Percentiles rank a stretch among this genome's conserved stretches.
Evolutionary conservation across 2,888 invertebrate species (phyloP).

Genomic region (Tetrapedia diversipes): DNA sequence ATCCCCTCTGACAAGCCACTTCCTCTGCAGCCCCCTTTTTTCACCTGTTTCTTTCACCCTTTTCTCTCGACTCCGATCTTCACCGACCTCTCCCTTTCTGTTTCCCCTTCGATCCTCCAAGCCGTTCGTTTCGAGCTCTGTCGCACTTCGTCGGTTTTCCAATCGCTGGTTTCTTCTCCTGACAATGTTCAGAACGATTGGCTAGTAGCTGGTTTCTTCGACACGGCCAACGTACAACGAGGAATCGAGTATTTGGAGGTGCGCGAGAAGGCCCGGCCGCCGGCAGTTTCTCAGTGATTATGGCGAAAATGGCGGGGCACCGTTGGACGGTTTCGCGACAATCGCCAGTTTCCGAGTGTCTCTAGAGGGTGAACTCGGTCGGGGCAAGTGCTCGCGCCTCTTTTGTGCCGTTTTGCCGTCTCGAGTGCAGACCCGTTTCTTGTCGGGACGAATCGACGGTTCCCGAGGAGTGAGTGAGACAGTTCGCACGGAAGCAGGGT

Average conservation of each 20-base stretch:
- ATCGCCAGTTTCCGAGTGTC: conserved; percentile 17
- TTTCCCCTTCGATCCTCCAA: too few species aligned
- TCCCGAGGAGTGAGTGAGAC: conserved; percentile 38
- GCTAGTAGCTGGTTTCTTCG: conserved; percentile 3
- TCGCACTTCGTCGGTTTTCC: conserved; percentile 1
- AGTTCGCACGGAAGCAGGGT: conserved; percentile 14
- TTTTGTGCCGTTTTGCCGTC: conserved; percentile 22
- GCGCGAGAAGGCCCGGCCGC: conserved; percentile 27
- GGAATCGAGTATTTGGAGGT: conserved; percentile 14
- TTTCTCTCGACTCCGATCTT: neutral
- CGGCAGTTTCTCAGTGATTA: conserved; percentile 59
- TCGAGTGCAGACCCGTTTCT: conserved; percentile 40
- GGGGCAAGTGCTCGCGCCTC: conserved; percentile 34
- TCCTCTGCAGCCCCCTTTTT: neutral
- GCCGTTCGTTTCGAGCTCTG: too few species aligned
- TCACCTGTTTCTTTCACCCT: neutral
- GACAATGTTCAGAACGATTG: too few species aligned
- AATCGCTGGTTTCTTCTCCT: neutral
- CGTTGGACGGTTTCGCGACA: conserved; percentile 32
- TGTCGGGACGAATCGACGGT: conserved; percentile 36
- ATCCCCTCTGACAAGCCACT: conserved; percentile 21
- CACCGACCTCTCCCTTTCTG: neutral
- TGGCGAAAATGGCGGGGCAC: conserved; percentile 68
- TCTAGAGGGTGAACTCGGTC: neutral
- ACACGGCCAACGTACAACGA: conserved; percentile 29